Conservation (phyloP, 2,113 vertebrate species). For the Bucco capensis region DNA sequence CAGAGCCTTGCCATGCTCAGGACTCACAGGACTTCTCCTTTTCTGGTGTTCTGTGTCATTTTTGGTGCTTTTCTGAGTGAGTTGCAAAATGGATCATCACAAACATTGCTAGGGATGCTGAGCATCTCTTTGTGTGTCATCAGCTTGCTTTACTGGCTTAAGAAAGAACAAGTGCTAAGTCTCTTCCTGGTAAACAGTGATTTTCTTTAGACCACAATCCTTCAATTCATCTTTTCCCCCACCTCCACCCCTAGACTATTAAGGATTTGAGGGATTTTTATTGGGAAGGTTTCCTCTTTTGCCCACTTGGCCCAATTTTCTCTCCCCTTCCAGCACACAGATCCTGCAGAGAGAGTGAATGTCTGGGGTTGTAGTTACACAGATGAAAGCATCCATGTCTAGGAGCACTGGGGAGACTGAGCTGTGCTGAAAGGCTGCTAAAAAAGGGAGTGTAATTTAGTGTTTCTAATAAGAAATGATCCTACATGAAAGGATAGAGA, state of each 20-base stretch:
- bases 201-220: background rate
- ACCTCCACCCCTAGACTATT: background rate
- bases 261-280: background rate
- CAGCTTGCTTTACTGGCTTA: background rate
- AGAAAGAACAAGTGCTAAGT: background rate
- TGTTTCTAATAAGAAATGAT: background rate
- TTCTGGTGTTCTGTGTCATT: background rate
- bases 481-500: background rate
- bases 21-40: background rate
- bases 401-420: background rate
- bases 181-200: background rate
- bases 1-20: background rate
- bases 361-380: background rate
- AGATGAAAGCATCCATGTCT: background rate
- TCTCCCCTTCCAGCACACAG: background rate
- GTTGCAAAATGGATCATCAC: background rate
- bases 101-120: background rate
- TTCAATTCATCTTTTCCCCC: background rate
- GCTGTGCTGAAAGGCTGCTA: background rate
- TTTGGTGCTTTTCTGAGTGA: background rate
- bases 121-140: rapidly evolving
- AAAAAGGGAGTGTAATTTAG: background rate
- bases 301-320: background rate
- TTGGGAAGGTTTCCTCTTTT: background rate
- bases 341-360: background rate